Evolutionary conservation across 1,140 invertebrate genomes (phyloP), one percentile per base, ranked within the genome.

Genomic region (Eriosoma lanigerum): DNA sequence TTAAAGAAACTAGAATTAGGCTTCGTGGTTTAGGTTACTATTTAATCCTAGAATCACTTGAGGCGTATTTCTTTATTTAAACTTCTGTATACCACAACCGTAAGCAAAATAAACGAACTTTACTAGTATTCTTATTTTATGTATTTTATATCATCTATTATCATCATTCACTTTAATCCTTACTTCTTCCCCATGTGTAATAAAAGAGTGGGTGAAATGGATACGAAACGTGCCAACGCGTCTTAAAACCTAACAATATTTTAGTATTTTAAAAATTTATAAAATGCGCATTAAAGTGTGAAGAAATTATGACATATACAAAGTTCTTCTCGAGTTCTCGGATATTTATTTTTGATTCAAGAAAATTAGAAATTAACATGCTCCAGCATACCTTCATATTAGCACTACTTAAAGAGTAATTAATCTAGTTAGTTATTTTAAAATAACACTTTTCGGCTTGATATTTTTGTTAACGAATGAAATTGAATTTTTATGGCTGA

Each of bases 261-360:
- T n/a, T n/a, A 72, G 17, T 24, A 52, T 17, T 52, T 29, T 29
- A 3, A 19, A 24, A 3, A 75, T 75, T 56, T 75, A 15, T 12
- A 38, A 56, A 56, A 62, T 19, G 38, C 38, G 62, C 56, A 78
- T 46, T 48, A 78, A 56, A 46, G 68, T 46, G 46, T 50, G 48
- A 78, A 78, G 54, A 76, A 58, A 44, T 12, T 10, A 29, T 62
- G 17, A 21, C 21, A 17, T 13, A 19, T 46, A 46, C 38, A 78
- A 78, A 78, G 75, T 78, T 78, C 44, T 62, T 78, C 62, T 62
- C 56, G 75, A 78, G 75, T 60, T 78, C 38, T 48, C 13, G 32
- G 72, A 19, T 3, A 58, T 17, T 52, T 58, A 26, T 75, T 56
- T 75, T 56, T 60, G 73, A 13, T 76, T 76, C 32, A 58, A 58